These are phyloP conservation scores for Drosophila picticornis DNA, from an alignment of 2,888 invertebrate genomes.

Conservation along the genomic window DNA sequence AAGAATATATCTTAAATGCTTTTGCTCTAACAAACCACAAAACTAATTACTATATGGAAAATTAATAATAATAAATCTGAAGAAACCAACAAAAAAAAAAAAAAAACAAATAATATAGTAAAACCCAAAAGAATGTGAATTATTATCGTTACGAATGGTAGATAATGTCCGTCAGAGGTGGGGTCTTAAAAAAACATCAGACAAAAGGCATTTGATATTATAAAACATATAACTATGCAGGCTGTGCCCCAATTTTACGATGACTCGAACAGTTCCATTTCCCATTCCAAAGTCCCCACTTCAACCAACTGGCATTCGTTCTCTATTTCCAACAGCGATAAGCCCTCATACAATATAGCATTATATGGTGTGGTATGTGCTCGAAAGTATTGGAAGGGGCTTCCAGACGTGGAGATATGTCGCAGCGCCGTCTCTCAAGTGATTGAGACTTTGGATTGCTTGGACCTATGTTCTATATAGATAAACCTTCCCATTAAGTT, in stretches of 20 bases:
- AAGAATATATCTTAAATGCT: slow-evolving; percentile 21
- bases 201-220: slow-evolving; percentile 31
- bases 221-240: neutral
- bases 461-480: neutral
- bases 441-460: neutral
- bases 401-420: neutral
- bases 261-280: slow-evolving; percentile 38
- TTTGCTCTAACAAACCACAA: slow-evolving; percentile 35
- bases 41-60: slow-evolving; percentile 24
- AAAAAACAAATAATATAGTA: neutral
- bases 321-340: slow-evolving; percentile 27
- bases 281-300: slow-evolving; percentile 50
- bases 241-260: slow-evolving; percentile 41
- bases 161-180: slow-evolving; percentile 8
- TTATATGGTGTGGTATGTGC: neutral
- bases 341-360: slow-evolving; percentile 1
- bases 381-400: neutral
- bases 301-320: neutral
- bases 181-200: slow-evolving; percentile 45
- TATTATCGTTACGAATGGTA: slow-evolving; percentile 17
- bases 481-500: neutral
- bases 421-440: neutral
- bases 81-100: slow-evolving; percentile 21
- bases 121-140: slow-evolving; percentile 26
- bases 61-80: slow-evolving; percentile 28